phyloP scores from a whole-genome alignment of 2,888 invertebrate species.

The Pilophorus perplexus region DNA sequence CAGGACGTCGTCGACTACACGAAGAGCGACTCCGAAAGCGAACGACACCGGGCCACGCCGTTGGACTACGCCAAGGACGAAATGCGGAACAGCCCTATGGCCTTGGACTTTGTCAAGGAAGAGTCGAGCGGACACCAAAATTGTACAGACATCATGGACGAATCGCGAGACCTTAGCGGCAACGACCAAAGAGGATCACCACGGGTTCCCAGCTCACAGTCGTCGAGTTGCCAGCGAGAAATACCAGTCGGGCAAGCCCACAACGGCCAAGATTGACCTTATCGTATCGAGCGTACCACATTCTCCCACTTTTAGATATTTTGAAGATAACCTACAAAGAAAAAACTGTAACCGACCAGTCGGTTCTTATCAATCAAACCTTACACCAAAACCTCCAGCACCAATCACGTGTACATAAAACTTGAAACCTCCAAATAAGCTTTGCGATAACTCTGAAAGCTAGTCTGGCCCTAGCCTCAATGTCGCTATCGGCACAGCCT shows the following conservation, averaged over 20 bases:
- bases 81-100: conserved; percentile 46
- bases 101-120: conserved; percentile 48
- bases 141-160: conserved; percentile 42
- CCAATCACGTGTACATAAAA: too few relatives aligned
- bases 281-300: conserved; percentile 17
- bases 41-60: conserved; percentile 47
- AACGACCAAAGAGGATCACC: conserved; percentile 50
- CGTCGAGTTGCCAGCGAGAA: conserved; percentile 57
- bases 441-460: too few relatives aligned
- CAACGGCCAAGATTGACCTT: conserved; percentile 72
- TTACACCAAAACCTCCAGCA: too few relatives aligned
- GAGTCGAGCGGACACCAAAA: conserved; percentile 48
- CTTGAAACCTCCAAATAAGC: too few relatives aligned
- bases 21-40: conserved; percentile 43
- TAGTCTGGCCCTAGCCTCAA: too few relatives aligned
- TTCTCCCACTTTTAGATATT: conserved; percentile 21
- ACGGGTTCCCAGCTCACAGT: conserved; percentile 52
- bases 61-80: conserved; percentile 48
- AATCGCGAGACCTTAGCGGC: conserved; percentile 19
- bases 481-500: too few relatives aligned
- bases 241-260: conserved; percentile 68
- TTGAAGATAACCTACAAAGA: conserved; percentile 5
- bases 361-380: too few relatives aligned
- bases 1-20: conserved; percentile 41
- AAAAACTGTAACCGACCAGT: too few relatives aligned